Conservation (phyloP, 2,888 invertebrate genomes). For the Quadriops clusia region DNA sequence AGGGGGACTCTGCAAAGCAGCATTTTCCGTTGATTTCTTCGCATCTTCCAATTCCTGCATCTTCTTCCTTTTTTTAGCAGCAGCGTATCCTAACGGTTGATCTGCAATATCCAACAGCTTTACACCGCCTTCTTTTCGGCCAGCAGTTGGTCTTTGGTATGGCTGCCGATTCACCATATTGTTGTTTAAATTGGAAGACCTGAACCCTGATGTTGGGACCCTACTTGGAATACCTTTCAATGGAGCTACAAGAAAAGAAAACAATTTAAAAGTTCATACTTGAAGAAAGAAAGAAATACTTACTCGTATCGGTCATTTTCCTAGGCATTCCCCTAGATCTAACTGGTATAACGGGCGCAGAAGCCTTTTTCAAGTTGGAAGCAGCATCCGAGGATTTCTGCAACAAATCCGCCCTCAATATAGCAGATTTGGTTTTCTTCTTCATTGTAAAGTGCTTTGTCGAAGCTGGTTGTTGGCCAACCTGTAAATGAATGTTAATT, state of each 20-base stretch:
- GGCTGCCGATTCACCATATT: conserved; percentile 43
- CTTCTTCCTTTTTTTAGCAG: conserved; percentile 78
- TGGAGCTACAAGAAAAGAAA: conserved; percentile 51
- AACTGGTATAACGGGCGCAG: conserved; percentile 80
- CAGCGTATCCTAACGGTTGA: conserved; percentile 74
- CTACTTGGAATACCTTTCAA: conserved; percentile 84
- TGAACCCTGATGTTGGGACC: conserved; percentile 55
- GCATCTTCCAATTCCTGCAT: conserved; percentile 62
- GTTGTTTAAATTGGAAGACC: conserved; percentile 39
- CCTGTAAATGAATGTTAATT: conserved; percentile 39
- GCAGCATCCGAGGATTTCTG: conserved; percentile 87
- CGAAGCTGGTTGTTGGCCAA: conserved; percentile 70
- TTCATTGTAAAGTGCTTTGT: conserved; percentile 87
- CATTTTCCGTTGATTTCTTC: conserved; percentile 45
- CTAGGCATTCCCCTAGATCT: conserved; percentile 81
- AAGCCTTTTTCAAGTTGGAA: conserved; percentile 76
- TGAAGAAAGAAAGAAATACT: conserved; percentile 17
- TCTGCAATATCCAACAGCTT: conserved; percentile 90
- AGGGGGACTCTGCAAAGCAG: conserved; percentile 28
- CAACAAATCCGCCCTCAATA: conserved; percentile 75
- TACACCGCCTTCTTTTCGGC: conserved; percentile 80
- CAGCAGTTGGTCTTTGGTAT: conserved; percentile 50
- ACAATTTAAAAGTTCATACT: conserved; percentile 2
- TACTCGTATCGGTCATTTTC: conserved; percentile 94
- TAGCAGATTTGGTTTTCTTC: conserved; percentile 88